A percentile compares a stretch with the other conserved stretches of the same genome.
phyloP scores from a whole-genome alignment of 2,888 invertebrate genomes.

The Cryptophagus acutangulus region DNA sequence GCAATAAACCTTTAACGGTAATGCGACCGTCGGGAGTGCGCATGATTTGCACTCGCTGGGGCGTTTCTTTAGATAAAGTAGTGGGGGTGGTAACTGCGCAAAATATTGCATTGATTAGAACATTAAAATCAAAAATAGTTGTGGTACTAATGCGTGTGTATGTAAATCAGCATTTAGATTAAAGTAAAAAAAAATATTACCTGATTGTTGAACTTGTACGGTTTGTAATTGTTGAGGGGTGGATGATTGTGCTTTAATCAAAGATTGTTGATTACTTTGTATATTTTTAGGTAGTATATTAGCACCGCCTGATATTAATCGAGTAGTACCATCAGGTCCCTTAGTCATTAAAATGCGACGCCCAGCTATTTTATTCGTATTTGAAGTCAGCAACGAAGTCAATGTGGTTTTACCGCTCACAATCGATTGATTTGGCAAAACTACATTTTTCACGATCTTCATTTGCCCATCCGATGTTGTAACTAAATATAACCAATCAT shows the following conservation, averaged over 20 bases:
- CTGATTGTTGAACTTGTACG: slow-evolving; percentile 47
- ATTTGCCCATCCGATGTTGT: slow-evolving; percentile 55
- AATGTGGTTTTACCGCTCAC: slow-evolving; percentile 59
- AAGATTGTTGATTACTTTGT: slow-evolving; percentile 45
- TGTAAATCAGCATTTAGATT: not conserved
- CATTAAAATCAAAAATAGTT: too few species aligned
- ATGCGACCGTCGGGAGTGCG: slow-evolving; percentile 87
- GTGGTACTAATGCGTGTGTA: too few species aligned
- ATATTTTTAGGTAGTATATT: slow-evolving; percentile 52
- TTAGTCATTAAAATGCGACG: slow-evolving; percentile 72
- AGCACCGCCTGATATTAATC: slow-evolving; percentile 58
- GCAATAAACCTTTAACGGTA: slow-evolving; percentile 84
- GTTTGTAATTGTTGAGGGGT: slow-evolving; percentile 38
- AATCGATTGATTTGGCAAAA: slow-evolving; percentile 52
- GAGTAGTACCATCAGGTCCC: slow-evolving; percentile 62
- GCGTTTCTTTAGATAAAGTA: slow-evolving; percentile 36
- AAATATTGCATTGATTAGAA: too few species aligned
- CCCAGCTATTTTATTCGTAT: slow-evolving; percentile 62
- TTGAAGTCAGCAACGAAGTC: slow-evolving; percentile 60
- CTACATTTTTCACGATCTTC: slow-evolving; percentile 62
- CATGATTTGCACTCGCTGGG: slow-evolving; percentile 85
- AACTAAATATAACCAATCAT: slow-evolving; percentile 25
- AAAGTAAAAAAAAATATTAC: not conserved
- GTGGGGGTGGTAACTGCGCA: slow-evolving; percentile 19
- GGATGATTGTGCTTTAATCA: slow-evolving; percentile 51